A percentile compares a stretch with the other conserved stretches of the same genome.
Evolutionary conservation across 2,888 invertebrate genomes (phyloP).

Genomic region (Prenolepis imparis): DNA sequence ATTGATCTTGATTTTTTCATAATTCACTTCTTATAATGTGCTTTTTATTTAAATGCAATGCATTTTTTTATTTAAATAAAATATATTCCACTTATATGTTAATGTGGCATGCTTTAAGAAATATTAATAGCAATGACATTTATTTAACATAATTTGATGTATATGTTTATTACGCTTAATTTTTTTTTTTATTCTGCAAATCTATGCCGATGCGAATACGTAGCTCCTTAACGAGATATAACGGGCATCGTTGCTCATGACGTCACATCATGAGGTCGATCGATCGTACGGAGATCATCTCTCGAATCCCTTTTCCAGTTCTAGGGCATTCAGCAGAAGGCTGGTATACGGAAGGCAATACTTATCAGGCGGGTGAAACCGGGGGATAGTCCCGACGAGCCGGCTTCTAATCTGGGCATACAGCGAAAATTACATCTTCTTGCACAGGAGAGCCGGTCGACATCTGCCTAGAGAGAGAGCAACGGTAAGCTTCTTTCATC

Average conservation of each 20-base stretch:
- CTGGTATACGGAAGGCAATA: constrained; percentile 67
- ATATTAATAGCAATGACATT: constrained; percentile 47
- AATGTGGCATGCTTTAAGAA: background rate
- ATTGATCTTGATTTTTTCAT: background rate
- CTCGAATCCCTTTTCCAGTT: constrained; percentile 74
- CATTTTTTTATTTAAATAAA: background rate
- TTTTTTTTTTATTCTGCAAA: too few relatives aligned
- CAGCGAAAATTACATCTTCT: constrained; percentile 83
- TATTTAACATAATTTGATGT: constrained; percentile 33
- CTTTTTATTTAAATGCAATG: background rate
- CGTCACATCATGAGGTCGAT: constrained; percentile 70
- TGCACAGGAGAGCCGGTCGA: constrained; percentile 57
- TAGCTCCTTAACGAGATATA: constrained; percentile 68
- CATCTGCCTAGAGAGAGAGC: constrained; percentile 73
- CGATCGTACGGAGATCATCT: constrained; percentile 74
- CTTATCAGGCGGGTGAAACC: constrained; percentile 67
- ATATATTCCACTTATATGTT: background rate
- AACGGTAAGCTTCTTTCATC: constrained; percentile 65
- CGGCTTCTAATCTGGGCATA: constrained; percentile 84
- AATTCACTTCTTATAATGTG: background rate
- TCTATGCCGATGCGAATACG: constrained; percentile 60
- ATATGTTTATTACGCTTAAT: constrained; percentile 45
- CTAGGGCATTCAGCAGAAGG: constrained; percentile 70
- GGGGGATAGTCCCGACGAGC: constrained; percentile 61
- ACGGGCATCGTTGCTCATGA: constrained; percentile 66